Base-by-base conservation (phyloP, 92 coral and sea anemone genomes). In the Heteractis magnifica region DNA sequence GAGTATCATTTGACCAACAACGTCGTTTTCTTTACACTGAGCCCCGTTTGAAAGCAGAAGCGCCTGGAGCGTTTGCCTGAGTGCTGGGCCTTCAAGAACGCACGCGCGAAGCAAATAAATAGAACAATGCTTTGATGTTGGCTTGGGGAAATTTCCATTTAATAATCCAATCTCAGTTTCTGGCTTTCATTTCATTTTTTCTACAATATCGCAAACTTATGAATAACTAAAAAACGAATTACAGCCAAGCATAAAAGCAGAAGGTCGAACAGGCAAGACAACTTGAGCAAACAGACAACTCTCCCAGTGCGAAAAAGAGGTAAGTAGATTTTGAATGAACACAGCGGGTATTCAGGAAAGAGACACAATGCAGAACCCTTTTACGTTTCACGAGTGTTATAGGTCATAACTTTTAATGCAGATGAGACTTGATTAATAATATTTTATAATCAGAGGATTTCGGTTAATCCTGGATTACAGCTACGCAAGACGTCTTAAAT, bases 1-100 rank as follows among this genome's bases (percentile, higher is more conserved):
- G 49, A 68, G 23, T 68, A 23, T 68, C 73, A 68, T 68, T 48
- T 68, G 73, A 68, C 73, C 73, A 68, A 68, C 73, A 26, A 20
- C 23, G 7, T 18, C 20, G 70, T 62, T 62, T 62, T 62, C 70
- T 62, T 62, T 62, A 9, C 15, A 9, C 49, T 8, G 0, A 21
- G 26, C 73, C 49, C 10, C 10, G 1, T 8, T 53, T 53, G 9
- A 8, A 8, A 53, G 58, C 58, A 8, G 13, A 8, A 53, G 0
- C 13, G 58, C 58, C 9, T 12, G 9, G 13, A 12, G 58, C 1
- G 58, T 34, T 34, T 34, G 58, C 58, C 58, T 53, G 9, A 8
- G 9, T 53, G 58, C 13, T 53, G 49, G 73, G 14, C 15, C 2
- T 10, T 13, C 49, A 21, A 20, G 19, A 62, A n/a, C 23, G 70